A percentile compares a stretch with the other conserved stretches of the same genome.
These are phyloP conservation scores for Morone saxatilis DNA, from an alignment of 2,113 vertebrate species.

Conservation along the genomic window DNA sequence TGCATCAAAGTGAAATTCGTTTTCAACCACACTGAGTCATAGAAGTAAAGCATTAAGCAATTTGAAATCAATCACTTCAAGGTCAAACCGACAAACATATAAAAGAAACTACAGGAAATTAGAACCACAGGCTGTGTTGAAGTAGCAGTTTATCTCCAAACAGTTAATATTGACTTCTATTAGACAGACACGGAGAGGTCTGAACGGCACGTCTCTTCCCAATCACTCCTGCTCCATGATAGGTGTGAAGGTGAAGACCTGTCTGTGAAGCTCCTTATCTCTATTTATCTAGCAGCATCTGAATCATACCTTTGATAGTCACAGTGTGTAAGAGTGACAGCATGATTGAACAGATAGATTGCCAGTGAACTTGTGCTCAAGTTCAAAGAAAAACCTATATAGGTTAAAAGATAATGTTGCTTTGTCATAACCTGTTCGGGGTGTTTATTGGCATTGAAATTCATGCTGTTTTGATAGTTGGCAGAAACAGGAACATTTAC, in stretches of 20 bases:
- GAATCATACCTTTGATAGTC: constrained; percentile 51
- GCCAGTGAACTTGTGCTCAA: constrained; percentile 55
- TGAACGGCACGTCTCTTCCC: constrained; percentile 69
- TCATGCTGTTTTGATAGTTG: not conserved
- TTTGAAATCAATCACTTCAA: constrained; percentile 32
- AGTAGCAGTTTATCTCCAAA: constrained; percentile 57
- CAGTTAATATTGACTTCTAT: constrained; percentile 72
- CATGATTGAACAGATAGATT: constrained; percentile 43
- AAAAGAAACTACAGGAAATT: constrained; percentile 24
- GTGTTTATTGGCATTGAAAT: not conserved
- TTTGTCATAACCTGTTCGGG: not conserved
- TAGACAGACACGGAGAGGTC: constrained; percentile 41
- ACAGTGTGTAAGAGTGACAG: constrained; percentile 21
- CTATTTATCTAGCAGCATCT: constrained; percentile 73
- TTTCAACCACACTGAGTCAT: not conserved
- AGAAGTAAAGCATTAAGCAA: not conserved
- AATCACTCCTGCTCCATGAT: constrained; percentile 75
- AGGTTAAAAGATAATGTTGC: not conserved
- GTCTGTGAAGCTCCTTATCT: constrained; percentile 67
- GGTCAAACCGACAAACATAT: constrained; percentile 13
- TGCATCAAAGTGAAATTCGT: not conserved
- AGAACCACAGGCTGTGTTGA: not conserved
- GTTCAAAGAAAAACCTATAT: constrained; percentile 11
- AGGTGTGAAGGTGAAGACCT: constrained; percentile 54
- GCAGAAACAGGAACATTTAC: not conserved